phyloP scores from a whole-genome alignment of 1,140 invertebrate genomes.

The Rhagoletis zephyria region DNA sequence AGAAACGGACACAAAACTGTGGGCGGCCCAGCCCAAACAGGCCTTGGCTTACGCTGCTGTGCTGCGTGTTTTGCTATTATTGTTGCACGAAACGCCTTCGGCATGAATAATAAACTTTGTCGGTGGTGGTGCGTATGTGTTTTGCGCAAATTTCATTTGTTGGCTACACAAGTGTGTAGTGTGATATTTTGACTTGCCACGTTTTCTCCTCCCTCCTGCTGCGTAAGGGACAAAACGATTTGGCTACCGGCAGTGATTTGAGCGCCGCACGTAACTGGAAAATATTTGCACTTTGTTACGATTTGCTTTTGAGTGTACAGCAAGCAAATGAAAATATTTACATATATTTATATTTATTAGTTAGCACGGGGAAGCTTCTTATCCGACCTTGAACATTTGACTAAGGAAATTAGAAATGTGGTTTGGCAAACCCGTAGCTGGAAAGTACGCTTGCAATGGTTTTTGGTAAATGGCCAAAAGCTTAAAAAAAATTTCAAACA shows the following conservation, averaged over 20 bases:
- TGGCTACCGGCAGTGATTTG: neutral
- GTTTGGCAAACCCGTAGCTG: neutral
- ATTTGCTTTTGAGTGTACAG: neutral
- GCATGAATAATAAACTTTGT: neutral
- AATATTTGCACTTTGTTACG: neutral
- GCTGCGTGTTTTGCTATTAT: neutral
- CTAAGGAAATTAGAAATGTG: slow-evolving; percentile 25
- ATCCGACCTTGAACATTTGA: neutral
- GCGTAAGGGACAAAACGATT: neutral
- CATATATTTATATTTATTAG: neutral
- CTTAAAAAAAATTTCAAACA: no score
- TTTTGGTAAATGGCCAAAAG: neutral
- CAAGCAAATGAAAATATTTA: neutral
- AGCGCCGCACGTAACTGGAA: neutral
- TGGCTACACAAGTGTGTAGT: neutral
- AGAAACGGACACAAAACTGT: slow-evolving; percentile 8
- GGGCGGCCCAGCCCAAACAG: neutral
- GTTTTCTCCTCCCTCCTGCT: neutral
- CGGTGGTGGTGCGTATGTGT: neutral
- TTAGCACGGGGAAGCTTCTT: neutral
- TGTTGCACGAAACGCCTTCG: neutral
- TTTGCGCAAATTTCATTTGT: neutral
- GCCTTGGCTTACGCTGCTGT: neutral
- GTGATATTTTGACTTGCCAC: neutral
- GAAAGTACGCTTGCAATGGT: neutral